Base-by-base conservation (phyloP, 2,888 invertebrate genomes). In the Meteorus colon region DNA sequence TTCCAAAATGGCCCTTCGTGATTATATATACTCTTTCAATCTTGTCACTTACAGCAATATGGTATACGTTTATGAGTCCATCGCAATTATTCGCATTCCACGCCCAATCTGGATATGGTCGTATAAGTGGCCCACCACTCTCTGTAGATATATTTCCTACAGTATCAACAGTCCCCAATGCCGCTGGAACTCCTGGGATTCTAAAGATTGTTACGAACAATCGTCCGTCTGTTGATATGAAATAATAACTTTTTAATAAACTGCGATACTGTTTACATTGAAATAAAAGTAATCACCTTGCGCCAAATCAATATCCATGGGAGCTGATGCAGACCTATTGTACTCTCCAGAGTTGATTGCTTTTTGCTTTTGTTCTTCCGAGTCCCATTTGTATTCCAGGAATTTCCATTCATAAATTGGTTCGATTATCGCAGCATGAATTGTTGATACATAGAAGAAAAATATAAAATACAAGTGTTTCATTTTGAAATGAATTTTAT, bases 1-100 rank as follows among this genome's bases (percentile, higher is more conserved):
- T 24, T 24, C 24, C 24, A 24, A 24, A 24, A 24, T 1, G 24
- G 24, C 1, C 24, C 24, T 24, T 24, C 24, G 24, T 24, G 24
- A 24, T 1, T 24, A 24, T 24, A 24, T 24, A 24, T 24, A 24
- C 24, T 24, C 24, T 24, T 24, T 24, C 24, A 24, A 24, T 27
- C 41, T 37, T 1, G 8, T 34, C 34, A 91, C 92, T 91, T 89
- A 95, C 95, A 82, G 93, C 92, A 14, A 93, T 90, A 85, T 95
- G 91, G 83, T 94, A 95, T 4, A 94, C 95, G 0, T 95, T 95
- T 0, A 94, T 93, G 51, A 96, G 90, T n/a, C 93, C 92, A 41
- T 92, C 90, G 83, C 94, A 94, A 86, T 92, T 75, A 0, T 92
- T 92, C 81, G 92, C 91, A 79, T 94, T 92, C 92, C 92, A 92